Base-by-base conservation (phyloP, 2,797 vertebrate genomes). In the Triplophysa yarkandensis region DNA sequence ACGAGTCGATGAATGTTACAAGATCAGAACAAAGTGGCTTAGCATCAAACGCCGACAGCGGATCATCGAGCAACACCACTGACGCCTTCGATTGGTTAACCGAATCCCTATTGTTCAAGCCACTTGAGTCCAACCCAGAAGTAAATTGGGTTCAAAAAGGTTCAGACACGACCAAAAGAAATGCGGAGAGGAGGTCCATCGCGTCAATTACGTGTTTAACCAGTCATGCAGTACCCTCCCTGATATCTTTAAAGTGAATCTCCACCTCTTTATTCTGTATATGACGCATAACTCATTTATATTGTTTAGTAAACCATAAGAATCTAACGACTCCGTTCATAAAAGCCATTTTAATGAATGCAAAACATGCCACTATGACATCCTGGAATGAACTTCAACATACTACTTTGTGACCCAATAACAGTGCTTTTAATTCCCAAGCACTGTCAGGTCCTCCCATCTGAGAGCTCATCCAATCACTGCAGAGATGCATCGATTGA, bases 1-100 rank as follows among this genome's bases (percentile, higher is more conserved):
- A 74, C 48, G 65, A 74, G 27, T 32, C 27, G 13, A 25, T 65
- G 50, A 65, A 34, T 28, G 54, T 65, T 32, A 54, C 25, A 43
- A 65, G 48, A 23, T 17, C 25, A 65, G 70, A 64, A 65, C 61
- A 65, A 73, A 65, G 27, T 55, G 48, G 41, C 25, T 65, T 65
- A 3, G 36, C 50, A 57, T 44, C 25, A 57, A 39, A 55, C 32
- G 39, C 19, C 21, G 50, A 65, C 27, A 57, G 39, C 27, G 30
- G 46, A 23, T 63, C 23, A 27, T 50, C 57, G 36, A 43, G 13
- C 25, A 44, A 74, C 62, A 57, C 44, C n/a, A 32, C 14, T 34
- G 62, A 57, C 17, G 30, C 34, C 44, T 74, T 34, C 65, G 71
- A 74, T 50, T 58, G 61, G 23, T 27, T 39, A 30, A 71, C 8